These are phyloP conservation scores for Andrena hattorfiana DNA, from an alignment of 2,888 invertebrate species.

Conservation along the genomic window DNA sequence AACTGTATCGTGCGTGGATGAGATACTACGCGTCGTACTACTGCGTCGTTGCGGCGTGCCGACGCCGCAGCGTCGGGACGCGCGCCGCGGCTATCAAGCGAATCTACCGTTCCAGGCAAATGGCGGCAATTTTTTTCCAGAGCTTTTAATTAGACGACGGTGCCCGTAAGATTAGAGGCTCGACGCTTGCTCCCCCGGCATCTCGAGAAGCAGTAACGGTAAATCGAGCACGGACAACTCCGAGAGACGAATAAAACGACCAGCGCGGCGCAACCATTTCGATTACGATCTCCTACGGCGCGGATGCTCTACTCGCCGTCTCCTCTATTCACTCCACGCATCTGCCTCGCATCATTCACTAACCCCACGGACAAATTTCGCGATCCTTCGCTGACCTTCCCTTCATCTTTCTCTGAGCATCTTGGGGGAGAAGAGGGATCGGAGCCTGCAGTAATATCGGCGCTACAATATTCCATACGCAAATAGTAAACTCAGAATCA, in stretches of 20 bases:
- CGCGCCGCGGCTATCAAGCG: conserved; percentile 21
- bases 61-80: conserved; percentile 4
- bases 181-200: conserved; percentile 16
- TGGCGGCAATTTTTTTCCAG: conserved; percentile 27
- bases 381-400: not conserved
- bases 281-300: conserved; percentile 46
- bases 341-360: not conserved
- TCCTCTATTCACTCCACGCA: not conserved
- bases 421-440: no score
- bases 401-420: no score
- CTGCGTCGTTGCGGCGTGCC: not conserved
- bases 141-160: conserved; percentile 66
- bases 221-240: conserved; percentile 74
- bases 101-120: conserved; percentile 54
- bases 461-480: no score
- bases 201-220: conserved; percentile 72
- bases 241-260: conserved; percentile 46
- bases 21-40: conserved; percentile 7
- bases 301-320: conserved; percentile 4
- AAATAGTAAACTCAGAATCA: no score
- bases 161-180: conserved; percentile 63
- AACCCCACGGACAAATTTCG: conserved; percentile 19
- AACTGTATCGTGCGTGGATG: conserved; percentile 56
- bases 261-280: conserved; percentile 44
- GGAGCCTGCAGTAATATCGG: no score